These are phyloP conservation scores for Naja naja DNA, from an alignment of 2,113 vertebrate species.

Conservation along the genomic window DNA sequence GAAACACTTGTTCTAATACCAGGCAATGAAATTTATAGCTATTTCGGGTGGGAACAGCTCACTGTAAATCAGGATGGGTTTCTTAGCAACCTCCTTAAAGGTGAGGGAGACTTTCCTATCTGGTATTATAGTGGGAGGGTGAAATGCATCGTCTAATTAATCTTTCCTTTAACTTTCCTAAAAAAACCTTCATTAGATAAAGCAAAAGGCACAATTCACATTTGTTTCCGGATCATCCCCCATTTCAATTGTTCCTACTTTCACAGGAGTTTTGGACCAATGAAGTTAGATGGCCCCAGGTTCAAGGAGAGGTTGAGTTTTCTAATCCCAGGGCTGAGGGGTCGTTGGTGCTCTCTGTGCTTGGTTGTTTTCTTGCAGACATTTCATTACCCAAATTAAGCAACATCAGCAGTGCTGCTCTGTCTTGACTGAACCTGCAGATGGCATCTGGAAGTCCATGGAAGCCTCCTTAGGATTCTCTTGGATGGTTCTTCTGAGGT, in stretches of 20 bases:
- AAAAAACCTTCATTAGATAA: background rate
- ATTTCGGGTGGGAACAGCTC: background rate
- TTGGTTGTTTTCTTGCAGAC: too few relatives aligned
- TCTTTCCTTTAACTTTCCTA: background rate
- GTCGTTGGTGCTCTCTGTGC: too few relatives aligned
- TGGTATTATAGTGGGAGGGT: background rate
- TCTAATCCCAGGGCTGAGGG: background rate
- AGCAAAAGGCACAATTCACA: background rate
- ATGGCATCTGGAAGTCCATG: background rate
- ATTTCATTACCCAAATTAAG: too few relatives aligned
- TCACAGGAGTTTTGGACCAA: background rate
- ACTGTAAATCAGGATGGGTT: background rate
- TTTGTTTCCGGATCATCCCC: background rate
- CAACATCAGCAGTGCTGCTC: too few relatives aligned
- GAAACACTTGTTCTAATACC: conserved; percentile 7
- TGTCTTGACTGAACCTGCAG: background rate
- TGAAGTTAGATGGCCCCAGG: background rate
- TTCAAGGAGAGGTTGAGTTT: background rate
- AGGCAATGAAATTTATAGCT: background rate
- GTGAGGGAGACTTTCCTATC: background rate
- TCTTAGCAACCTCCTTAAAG: background rate
- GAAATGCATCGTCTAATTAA: background rate
- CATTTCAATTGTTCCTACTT: background rate
- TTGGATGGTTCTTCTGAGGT: background rate
- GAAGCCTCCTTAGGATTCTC: background rate